Evolutionary conservation across 2,888 invertebrate species (phyloP).

Genomic region (Anthophora plumipes): DNA sequence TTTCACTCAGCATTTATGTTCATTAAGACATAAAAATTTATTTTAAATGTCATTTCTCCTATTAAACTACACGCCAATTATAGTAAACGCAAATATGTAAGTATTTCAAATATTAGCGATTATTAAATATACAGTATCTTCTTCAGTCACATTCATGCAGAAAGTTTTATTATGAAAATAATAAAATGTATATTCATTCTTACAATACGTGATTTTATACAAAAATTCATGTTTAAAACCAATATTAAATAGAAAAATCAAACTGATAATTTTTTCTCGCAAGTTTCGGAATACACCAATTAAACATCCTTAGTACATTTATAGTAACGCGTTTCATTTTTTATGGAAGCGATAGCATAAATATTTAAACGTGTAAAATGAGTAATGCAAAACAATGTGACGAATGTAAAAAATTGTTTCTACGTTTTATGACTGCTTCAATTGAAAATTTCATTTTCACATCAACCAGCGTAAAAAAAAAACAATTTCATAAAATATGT

Average conservation of each 20-base stretch:
- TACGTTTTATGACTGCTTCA: background rate
- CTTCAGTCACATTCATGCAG: conserved; percentile 34
- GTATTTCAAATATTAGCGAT: conserved; percentile 26
- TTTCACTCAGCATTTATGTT: conserved; percentile 2
- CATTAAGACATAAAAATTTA: conserved; percentile 17
- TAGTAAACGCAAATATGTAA: conserved; percentile 39
- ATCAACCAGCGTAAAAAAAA: background rate
- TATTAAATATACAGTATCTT: conserved; percentile 36
- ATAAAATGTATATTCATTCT: conserved; percentile 26
- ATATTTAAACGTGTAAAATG: conserved; percentile 27
- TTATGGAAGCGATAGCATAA: conserved; percentile 35
- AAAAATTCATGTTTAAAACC: conserved; percentile 13
- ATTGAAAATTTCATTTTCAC: background rate
- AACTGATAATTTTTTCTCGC: background rate
- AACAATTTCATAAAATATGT: background rate
- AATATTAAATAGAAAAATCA: conserved; percentile 13
- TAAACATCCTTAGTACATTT: background rate
- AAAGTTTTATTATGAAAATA: conserved; percentile 30
- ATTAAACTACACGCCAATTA: conserved; percentile 48
- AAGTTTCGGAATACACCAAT: background rate
- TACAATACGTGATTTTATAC: conserved; percentile 22
- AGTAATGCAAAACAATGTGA: conserved; percentile 3
- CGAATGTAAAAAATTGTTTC: conserved; percentile 25
- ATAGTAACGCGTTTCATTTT: background rate
- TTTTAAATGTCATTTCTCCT: conserved; percentile 20